Evolutionary conservation across 1,140 invertebrate genomes (phyloP).

Genomic region (Meloidogyne floridensis): DNA sequence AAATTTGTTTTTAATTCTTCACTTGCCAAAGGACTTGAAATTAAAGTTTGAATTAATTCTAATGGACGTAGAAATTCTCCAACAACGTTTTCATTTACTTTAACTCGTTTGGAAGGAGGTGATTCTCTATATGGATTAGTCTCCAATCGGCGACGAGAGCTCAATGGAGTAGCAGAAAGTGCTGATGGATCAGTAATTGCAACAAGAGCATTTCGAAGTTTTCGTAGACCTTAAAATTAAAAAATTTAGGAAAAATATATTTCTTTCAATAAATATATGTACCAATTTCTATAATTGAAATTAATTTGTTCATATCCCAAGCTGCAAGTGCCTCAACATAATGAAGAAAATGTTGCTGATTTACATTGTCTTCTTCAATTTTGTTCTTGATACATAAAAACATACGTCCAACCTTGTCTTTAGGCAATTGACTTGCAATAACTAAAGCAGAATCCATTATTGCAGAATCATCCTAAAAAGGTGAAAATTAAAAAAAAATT

Average conservation of each 20-base stretch:
- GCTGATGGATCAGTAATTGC: conserved; percentile 8
- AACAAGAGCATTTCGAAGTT: conserved; percentile 22
- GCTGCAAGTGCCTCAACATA: conserved; percentile 38
- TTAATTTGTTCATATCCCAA: conserved; percentile 36
- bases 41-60: conserved; percentile 26
- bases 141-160: not conserved
- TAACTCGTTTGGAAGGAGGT: conserved; percentile 27
- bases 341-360: conserved; percentile 29
- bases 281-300: conserved; percentile 30
- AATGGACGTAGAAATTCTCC: conserved; percentile 23
- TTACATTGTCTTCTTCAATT: conserved; percentile 14
- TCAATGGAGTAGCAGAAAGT: not conserved
- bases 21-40: conserved; percentile 27
- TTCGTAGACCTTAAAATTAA: conserved; percentile 7
- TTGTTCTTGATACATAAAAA: conserved; percentile 21
- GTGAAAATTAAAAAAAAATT: not conserved
- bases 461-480: conserved; percentile 17
- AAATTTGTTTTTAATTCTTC: conserved; percentile 22
- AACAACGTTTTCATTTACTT: not conserved
- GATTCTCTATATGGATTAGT: conserved; percentile 12
- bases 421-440: conserved; percentile 39
- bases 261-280: not conserved
- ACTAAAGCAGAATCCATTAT: conserved; percentile 34
- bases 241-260: conserved; percentile 8
- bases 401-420: conserved; percentile 29